Conservation (phyloP, 2,113 vertebrate genomes). For the Proteles cristata region DNA sequence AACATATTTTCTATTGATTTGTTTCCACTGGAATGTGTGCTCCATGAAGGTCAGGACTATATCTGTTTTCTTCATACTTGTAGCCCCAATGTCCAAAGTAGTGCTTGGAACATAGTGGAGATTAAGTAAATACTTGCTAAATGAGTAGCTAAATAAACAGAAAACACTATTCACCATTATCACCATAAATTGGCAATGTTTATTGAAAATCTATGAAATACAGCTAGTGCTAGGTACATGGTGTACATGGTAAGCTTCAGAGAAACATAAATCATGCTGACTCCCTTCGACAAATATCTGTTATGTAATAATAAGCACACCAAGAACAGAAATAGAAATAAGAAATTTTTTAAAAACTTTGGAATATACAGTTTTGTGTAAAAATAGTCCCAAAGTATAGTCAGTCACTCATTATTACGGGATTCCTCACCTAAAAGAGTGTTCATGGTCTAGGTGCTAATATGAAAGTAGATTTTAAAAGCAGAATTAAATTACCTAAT, state of each 20-base stretch:
- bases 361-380: background rate
- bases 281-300: background rate
- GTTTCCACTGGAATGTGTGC: background rate
- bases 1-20: background rate
- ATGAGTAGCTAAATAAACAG: background rate
- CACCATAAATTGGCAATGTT: background rate
- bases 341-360: background rate
- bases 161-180: background rate
- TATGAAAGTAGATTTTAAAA: background rate
- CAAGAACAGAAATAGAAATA: background rate
- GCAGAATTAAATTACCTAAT: slow-evolving; percentile 52
- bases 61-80: background rate
- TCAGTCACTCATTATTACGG: background rate
- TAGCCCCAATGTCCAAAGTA: background rate
- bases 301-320: background rate
- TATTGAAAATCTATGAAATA: background rate
- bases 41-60: background rate
- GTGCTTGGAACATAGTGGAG: background rate
- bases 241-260: background rate
- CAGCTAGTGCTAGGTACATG: background rate
- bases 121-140: background rate
- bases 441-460: slow-evolving; percentile 44
- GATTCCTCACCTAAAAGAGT: background rate
- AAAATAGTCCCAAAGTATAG: background rate
- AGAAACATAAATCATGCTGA: background rate